Evolutionary conservation across 2,888 invertebrate species (phyloP), one percentile per base, ranked within the genome.

Genomic region (Callyntrura guangdongensis): DNA sequence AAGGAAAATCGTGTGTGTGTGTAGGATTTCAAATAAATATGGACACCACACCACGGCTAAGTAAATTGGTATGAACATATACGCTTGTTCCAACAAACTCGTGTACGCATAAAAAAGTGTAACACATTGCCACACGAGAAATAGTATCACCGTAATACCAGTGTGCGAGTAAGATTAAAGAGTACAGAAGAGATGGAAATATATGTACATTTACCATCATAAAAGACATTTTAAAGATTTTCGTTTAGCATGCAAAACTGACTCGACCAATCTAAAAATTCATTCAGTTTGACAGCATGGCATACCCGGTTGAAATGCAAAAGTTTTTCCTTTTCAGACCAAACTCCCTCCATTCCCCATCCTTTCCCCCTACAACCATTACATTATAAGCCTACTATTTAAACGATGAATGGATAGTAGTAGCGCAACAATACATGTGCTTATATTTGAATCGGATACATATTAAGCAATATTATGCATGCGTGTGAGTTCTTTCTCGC

Each of bases 191-290:
- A 36, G 36, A 36, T 36, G n/a, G n/a, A 14, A 6, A n/a, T 9
- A 61, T 17, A 25, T 64, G 22, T 11, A n/a, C 9, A 25, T 11
- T 36, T 36, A 36, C 36, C 36, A 6, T 36, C 36, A 2, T 36
- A n/a, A 3, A 36, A 74, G 22, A 20, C 74, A 17, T 67, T 67
- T 27, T 14, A 67, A 67, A 27, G 67, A 67, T 27, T 67, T 61
- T 36, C 20, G 67, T 27, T 67, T 27, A 67, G 67, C 67, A 67
- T 67, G 67, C 67, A 67, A 67, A 67, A 67, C 27, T 67, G 27
- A 67, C 67, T 36, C 14, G 5, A 36, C 67, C 27, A 67, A 36
- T n/a, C 12, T 53, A 64, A 64, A 22, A 22, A 20, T 74, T 45
- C 47, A 72, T 45, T 25, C 72, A 72, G 45, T 45, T 72, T 47